A percentile compares a stretch with the other conserved stretches of the same genome.
These are phyloP conservation scores for Centropyge bicolor DNA, from an alignment of 2,797 vertebrate genomes.

Conservation along the genomic window DNA sequence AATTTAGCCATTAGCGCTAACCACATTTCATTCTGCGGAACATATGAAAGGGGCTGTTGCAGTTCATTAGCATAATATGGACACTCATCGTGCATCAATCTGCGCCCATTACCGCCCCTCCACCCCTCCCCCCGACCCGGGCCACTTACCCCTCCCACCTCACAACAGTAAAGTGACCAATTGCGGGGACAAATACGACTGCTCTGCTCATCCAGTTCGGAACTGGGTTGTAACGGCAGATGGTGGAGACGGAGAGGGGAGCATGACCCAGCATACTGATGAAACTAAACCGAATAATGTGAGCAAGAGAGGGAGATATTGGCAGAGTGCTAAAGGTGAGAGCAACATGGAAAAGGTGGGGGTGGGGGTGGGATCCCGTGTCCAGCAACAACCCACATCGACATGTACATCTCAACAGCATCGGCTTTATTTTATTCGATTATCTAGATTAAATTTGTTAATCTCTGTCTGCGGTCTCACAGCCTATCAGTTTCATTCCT, in stretches of 20 bases:
- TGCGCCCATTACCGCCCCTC: conserved; percentile 62
- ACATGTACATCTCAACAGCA: conserved; percentile 38
- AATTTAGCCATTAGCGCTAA: conserved; percentile 72
- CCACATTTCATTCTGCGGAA: conserved; percentile 70
- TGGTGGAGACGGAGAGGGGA: conserved; percentile 62
- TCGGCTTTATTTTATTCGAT: conserved; percentile 70
- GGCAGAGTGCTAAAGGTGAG: conserved; percentile 44
- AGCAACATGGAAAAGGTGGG: conserved; percentile 7
- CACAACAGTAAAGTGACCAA: conserved; percentile 56
- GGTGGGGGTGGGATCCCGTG: neutral
- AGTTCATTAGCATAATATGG: conserved; percentile 75
- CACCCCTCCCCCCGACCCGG: neutral
- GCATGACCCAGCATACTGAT: conserved; percentile 77
- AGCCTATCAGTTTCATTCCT: conserved; percentile 74
- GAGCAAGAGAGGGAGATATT: neutral
- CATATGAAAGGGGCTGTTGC: conserved; percentile 77
- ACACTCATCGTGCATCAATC: conserved; percentile 78
- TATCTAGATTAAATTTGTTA: conserved; percentile 79
- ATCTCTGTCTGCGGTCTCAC: conserved; percentile 71
- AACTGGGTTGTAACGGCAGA: conserved; percentile 67
- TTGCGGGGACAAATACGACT: conserved; percentile 68
- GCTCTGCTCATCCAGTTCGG: conserved; percentile 64
- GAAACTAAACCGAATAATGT: conserved; percentile 46
- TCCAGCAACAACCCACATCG: conserved; percentile 32
- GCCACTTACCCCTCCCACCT: conserved; percentile 37